Evolutionary conservation across 2,888 invertebrate genomes (phyloP).

Genomic region (Mesorhabditis belari): DNA sequence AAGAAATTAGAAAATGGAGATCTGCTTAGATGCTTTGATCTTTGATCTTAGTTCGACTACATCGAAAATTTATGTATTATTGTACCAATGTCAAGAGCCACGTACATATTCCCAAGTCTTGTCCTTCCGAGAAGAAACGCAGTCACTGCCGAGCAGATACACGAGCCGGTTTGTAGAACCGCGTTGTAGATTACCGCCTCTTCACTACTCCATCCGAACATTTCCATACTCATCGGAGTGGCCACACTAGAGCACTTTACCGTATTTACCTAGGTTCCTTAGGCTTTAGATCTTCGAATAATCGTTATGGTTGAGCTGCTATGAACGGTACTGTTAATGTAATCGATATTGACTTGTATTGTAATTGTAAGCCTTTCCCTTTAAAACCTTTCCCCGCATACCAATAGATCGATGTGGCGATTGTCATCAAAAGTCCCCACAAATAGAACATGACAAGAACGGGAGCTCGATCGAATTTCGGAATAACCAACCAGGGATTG

Average conservation of each 20-base stretch:
- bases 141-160: conserved; percentile 23
- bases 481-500: conserved; percentile 14
- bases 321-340: neutral
- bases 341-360: conserved; percentile 19
- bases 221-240: conserved; percentile 24
- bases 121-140: conserved; percentile 25
- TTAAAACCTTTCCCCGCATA: no score
- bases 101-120: conserved; percentile 24
- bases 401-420: conserved; percentile 11
- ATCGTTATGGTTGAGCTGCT: neutral
- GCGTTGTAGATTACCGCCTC: conserved; percentile 30
- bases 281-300: conserved; percentile 7
- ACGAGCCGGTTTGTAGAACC: conserved; percentile 21
- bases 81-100: neutral
- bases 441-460: conserved; percentile 30
- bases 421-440: conserved; percentile 28
- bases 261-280: neutral
- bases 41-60: neutral
- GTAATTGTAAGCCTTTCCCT: no score
- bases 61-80: neutral
- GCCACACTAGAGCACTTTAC: conserved; percentile 19
- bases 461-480: conserved; percentile 25
- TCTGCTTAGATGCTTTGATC: no score
- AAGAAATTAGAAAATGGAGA: neutral
- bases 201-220: conserved; percentile 30